These are phyloP conservation scores for Drosophila teissieri DNA, from an alignment of 1,140 invertebrate species.

Conservation along the genomic window DNA sequence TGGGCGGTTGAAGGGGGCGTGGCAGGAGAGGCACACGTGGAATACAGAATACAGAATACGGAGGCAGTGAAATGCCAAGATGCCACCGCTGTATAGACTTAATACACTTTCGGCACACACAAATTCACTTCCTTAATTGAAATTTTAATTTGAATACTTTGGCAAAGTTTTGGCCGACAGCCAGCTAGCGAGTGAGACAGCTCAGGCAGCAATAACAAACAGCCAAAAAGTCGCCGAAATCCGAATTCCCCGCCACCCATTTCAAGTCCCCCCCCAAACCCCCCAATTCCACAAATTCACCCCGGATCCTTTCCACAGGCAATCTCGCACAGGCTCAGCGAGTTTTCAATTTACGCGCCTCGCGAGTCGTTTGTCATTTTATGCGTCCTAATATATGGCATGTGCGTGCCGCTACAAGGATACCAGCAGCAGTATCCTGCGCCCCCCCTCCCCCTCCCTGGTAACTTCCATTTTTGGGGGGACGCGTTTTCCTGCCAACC, in stretches of 20 bases:
- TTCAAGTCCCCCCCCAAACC: neutral
- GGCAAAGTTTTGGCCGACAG: constrained; percentile 80
- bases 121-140: constrained; percentile 84
- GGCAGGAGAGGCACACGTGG: constrained; percentile 40
- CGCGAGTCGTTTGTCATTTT: constrained; percentile 82
- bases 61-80: constrained; percentile 73
- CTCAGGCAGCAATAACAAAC: constrained; percentile 69
- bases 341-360: constrained; percentile 78
- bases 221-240: constrained; percentile 70
- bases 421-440: constrained; percentile 34
- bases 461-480: neutral
- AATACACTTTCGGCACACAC: constrained; percentile 80
- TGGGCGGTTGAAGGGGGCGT: constrained; percentile 54
- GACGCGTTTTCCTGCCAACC: constrained; percentile 37
- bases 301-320: constrained; percentile 16
- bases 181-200: constrained; percentile 36
- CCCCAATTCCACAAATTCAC: too few relatives aligned
- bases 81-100: constrained; percentile 78
- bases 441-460: neutral
- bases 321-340: constrained; percentile 73
- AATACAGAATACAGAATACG: constrained; percentile 17
- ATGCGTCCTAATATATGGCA: constrained; percentile 80
- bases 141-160: constrained; percentile 84
- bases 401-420: constrained; percentile 67
- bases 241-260: constrained; percentile 19